These are phyloP conservation scores for Hedya salicella DNA, from an alignment of 2,888 invertebrate genomes.

Conservation along the genomic window DNA sequence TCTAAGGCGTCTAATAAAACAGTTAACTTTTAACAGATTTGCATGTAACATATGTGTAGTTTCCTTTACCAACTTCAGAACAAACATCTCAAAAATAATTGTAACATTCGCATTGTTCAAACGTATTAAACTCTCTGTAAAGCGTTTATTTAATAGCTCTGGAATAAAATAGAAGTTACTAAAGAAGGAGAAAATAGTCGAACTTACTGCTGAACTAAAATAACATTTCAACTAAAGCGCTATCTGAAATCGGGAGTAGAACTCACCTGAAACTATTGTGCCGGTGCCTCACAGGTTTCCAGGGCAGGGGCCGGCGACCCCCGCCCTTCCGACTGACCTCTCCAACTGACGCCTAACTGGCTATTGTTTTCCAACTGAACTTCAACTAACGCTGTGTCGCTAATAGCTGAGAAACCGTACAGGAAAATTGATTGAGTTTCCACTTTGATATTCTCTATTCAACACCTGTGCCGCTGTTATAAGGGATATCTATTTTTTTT, in stretches of 20 bases:
- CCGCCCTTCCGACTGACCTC: slow-evolving; percentile 74
- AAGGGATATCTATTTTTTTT: no score
- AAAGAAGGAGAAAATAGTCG: background rate
- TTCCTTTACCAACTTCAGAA: no score
- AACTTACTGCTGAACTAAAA: background rate
- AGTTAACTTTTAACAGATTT: no score
- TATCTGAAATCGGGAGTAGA: slow-evolving; percentile 29
- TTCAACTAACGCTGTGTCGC: slow-evolving; percentile 27
- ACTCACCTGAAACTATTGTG: slow-evolving; percentile 36
- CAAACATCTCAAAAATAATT: no score
- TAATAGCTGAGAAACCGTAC: slow-evolving; percentile 14
- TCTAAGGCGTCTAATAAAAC: background rate
- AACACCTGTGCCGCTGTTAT: background rate
- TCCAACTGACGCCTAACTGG: slow-evolving; percentile 54
- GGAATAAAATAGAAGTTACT: no score
- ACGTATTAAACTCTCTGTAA: no score
- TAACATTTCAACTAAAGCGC: slow-evolving; percentile 10
- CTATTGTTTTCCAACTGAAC: slow-evolving; percentile 46
- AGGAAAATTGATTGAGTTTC: slow-evolving; percentile 4
- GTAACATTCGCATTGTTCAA: no score
- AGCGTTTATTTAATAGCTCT: no score
- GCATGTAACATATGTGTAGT: no score
- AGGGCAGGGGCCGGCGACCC: slow-evolving; percentile 54
- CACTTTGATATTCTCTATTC: background rate
- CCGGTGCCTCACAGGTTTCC: slow-evolving; percentile 45